Evolutionary conservation across 2,888 invertebrate genomes (phyloP).

Genomic region (Rugalucina vietnamica): DNA sequence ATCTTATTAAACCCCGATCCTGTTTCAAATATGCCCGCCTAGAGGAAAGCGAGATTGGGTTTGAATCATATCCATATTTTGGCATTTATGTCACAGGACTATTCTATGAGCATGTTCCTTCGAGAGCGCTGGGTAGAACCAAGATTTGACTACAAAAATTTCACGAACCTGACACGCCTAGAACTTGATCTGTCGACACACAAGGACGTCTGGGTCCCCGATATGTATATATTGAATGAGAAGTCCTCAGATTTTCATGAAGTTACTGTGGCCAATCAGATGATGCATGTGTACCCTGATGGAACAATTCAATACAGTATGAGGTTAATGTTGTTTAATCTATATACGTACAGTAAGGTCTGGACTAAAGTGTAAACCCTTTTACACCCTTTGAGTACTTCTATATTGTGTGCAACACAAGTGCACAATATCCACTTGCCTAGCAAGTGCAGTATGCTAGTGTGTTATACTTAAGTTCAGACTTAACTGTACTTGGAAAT

Average conservation of each 20-base stretch:
- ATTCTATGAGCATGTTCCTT: slow-evolving; percentile 54
- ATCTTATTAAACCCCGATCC: too few species aligned
- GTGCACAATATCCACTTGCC: too few species aligned
- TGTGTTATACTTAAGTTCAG: too few species aligned
- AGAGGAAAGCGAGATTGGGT: too few species aligned
- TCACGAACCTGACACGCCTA: slow-evolving; percentile 20
- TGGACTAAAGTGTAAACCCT: too few species aligned
- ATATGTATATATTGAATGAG: slow-evolving; percentile 46
- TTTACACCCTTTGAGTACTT: too few species aligned
- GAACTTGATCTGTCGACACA: slow-evolving; percentile 24
- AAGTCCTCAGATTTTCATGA: slow-evolving; percentile 42
- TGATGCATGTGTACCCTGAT: slow-evolving; percentile 48
- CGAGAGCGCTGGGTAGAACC: slow-evolving; percentile 51
- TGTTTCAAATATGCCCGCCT: too few species aligned
- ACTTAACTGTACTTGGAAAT: too few species aligned
- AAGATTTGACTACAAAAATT: slow-evolving; percentile 19
- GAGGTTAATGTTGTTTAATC: slow-evolving; percentile 17
- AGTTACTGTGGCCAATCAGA: slow-evolving; percentile 45
- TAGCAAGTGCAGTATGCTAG: too few species aligned
- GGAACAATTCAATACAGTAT: slow-evolving; percentile 48
- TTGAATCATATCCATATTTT: too few species aligned
- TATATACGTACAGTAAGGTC: too few species aligned
- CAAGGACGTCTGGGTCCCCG: slow-evolving; percentile 45
- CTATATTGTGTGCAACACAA: too few species aligned
- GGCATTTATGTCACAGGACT: slow-evolving; percentile 39